A percentile compares a stretch with the other conserved stretches of the same genome.
These are phyloP conservation scores for Caenorhabditis elegans DNA, from an alignment of 1,140 invertebrate species.

Conservation along the genomic window DNA sequence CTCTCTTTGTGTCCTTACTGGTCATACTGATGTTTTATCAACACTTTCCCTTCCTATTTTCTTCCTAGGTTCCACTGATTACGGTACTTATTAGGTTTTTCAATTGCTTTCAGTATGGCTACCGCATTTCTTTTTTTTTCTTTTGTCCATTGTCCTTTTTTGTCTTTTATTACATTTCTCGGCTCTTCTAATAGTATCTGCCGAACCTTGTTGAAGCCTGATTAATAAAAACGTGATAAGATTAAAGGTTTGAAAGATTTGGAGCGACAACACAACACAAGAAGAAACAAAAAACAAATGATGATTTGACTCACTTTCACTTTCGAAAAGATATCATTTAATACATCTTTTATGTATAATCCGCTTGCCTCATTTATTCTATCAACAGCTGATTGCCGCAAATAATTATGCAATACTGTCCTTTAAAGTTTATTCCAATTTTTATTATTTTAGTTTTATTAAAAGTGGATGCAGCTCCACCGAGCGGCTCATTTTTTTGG, in stretches of 20 bases:
- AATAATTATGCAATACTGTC: too few species aligned
- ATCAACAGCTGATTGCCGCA: not conserved
- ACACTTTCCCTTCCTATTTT: not conserved
- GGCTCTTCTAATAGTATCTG: not conserved
- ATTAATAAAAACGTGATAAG: too few species aligned
- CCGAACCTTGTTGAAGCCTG: not conserved
- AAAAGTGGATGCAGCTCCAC: not conserved
- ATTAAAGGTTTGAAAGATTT: too few species aligned
- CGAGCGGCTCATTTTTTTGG: not conserved
- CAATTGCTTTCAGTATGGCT: slow-evolving; percentile 1
- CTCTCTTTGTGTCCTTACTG: not conserved
- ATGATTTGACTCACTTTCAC: slow-evolving; percentile 9
- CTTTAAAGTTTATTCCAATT: not conserved
- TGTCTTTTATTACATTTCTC: not conserved
- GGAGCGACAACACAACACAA: too few species aligned
- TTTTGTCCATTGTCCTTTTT: not conserved
- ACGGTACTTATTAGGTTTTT: not conserved
- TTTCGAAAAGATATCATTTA: not conserved
- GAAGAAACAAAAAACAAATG: not conserved
- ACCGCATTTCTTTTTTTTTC: not conserved
- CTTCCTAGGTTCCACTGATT: slow-evolving; percentile 16
- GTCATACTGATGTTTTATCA: slow-evolving; percentile 12
- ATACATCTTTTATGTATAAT: too few species aligned
- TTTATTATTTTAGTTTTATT: not conserved
- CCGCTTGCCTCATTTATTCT: too few species aligned